Evolutionary conservation across 2,797 vertebrate species (phyloP).

Genomic region (Varecia variegata): DNA sequence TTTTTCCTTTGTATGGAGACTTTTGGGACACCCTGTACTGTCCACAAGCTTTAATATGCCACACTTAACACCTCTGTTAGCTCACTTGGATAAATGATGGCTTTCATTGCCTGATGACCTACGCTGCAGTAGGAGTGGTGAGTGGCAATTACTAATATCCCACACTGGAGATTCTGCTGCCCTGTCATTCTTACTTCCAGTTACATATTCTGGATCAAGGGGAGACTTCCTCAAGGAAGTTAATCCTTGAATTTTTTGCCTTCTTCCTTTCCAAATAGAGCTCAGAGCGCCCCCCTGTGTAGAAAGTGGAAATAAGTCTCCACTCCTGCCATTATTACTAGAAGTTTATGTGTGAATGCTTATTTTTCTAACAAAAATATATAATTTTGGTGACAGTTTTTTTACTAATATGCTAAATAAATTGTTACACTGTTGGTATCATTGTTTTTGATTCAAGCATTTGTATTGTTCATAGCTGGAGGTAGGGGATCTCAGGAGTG

Average conservation of each 20-base stretch:
- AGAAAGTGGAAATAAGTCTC: slow-evolving; percentile 22
- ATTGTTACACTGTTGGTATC: background rate
- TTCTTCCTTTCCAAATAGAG: slow-evolving; percentile 14
- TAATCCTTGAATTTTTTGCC: background rate
- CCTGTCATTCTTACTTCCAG: background rate
- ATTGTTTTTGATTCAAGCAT: background rate
- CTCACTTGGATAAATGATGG: background rate
- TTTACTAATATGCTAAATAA: background rate
- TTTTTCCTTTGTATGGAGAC: no score
- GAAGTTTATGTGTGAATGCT: background rate
- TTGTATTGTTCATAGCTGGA: background rate
- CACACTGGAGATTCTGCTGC: background rate
- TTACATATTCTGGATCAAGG: background rate
- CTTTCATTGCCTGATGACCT: background rate
- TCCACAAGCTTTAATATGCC: background rate
- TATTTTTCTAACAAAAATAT: background rate
- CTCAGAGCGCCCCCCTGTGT: slow-evolving; percentile 36
- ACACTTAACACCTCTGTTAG: background rate
- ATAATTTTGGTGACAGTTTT: background rate
- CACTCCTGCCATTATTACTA: background rate
- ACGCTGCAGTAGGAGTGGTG: background rate
- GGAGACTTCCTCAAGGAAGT: background rate
- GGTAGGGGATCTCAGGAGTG: background rate
- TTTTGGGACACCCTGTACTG: no score
- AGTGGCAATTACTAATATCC: background rate